Evolutionary conservation across 2,888 invertebrate species (phyloP).

Genomic region (Oligia latruncula): DNA sequence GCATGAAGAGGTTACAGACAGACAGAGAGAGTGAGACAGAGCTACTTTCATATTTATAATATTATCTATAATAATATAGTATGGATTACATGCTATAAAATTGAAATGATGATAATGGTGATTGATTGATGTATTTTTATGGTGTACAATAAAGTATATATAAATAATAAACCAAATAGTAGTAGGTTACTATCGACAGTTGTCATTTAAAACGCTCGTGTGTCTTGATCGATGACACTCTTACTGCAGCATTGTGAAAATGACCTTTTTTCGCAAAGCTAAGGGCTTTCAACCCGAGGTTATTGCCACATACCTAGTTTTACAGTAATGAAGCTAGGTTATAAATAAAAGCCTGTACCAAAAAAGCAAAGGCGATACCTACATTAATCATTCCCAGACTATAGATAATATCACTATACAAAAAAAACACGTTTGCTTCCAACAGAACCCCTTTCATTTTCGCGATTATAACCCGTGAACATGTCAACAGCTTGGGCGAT

Average conservation of each 20-base stretch:
- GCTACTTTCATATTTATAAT: background rate
- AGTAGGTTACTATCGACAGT: background rate
- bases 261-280: background rate
- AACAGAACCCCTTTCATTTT: slow-evolving; percentile 35
- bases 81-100: too few species aligned
- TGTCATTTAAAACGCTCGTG: background rate
- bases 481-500: slow-evolving; percentile 23
- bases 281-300: background rate
- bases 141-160: too few species aligned
- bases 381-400: slow-evolving; percentile 36
- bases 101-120: too few species aligned
- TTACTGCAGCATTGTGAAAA: background rate
- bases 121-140: too few species aligned
- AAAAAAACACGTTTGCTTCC: background rate
- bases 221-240: background rate
- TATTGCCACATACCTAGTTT: slow-evolving; percentile 13
- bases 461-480: too few species aligned
- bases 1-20: background rate
- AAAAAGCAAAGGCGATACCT: slow-evolving; percentile 25
- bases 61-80: background rate
- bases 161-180: background rate
- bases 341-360: background rate
- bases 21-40: background rate
- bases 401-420: background rate
- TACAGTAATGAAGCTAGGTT: background rate